Conservation (phyloP, 2,113 vertebrate species). For the Myodes glareolus region DNA sequence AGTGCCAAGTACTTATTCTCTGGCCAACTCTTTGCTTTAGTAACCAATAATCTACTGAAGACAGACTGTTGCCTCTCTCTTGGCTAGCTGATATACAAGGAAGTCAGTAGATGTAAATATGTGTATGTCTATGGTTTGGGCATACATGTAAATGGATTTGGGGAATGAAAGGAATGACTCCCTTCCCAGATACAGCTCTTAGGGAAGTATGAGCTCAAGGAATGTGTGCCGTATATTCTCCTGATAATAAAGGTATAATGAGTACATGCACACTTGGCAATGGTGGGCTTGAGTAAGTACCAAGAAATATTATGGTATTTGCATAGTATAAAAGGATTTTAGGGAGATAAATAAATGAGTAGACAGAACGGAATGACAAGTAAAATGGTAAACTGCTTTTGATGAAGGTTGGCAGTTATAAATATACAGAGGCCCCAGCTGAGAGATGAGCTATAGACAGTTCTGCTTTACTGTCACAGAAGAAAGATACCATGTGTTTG, state of each 20-base stretch:
- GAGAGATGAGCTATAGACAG: background rate
- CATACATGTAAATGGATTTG: background rate
- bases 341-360: background rate
- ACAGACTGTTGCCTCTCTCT: background rate
- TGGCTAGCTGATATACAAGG: background rate
- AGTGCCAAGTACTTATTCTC: background rate
- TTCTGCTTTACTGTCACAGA: background rate
- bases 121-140: fast-evolving
- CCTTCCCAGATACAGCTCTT: too few relatives aligned
- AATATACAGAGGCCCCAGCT: background rate
- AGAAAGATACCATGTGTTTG: background rate
- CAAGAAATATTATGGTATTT: background rate
- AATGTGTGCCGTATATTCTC: background rate
- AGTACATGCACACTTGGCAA: background rate
- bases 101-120: fast-evolving
- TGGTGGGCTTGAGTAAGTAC: fast-evolving
- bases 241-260: background rate
- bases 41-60: background rate
- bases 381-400: background rate
- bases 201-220: background rate
- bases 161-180: fast-evolving
- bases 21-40: too few relatives aligned
- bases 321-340: background rate
- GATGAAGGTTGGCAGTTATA: background rate
- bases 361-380: background rate